Conservation (phyloP, 2,797 vertebrate genomes). For the Petrocephalus sullivani region DNA sequence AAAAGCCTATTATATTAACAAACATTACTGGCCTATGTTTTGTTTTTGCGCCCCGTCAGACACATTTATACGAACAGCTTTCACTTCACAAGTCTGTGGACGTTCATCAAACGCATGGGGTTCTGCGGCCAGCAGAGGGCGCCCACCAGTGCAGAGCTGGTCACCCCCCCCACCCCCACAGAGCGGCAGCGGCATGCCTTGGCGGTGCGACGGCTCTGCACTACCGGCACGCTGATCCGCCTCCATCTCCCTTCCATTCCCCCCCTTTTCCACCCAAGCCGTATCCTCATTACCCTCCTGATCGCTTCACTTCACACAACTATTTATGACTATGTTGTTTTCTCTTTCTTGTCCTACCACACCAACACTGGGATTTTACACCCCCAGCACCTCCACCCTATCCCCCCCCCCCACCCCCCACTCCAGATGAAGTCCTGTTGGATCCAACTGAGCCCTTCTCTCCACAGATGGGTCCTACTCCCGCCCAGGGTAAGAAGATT, state of each 20-base stretch:
- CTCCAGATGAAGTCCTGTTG: slow-evolving; percentile 44
- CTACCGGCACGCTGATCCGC: background rate
- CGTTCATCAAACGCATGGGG: too few relatives aligned
- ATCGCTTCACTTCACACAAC: background rate
- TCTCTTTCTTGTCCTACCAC: background rate
- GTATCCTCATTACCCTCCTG: background rate
- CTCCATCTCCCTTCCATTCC: background rate
- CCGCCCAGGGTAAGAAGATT: background rate
- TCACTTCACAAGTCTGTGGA: background rate
- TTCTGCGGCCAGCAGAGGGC: slow-evolving; percentile 36
- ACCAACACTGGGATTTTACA: background rate
- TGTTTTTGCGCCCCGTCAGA: background rate
- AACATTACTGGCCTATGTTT: background rate
- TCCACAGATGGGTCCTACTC: background rate
- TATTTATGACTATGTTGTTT: background rate
- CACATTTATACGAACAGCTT: background rate
- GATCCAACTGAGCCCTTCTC: slow-evolving; percentile 52
- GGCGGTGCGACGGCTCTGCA: background rate
- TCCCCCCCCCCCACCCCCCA: slow-evolving; percentile 24
- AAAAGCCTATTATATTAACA: background rate
- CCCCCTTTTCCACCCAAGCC: background rate
- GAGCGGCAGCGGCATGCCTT: background rate
- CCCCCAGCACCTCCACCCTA: slow-evolving; percentile 34
- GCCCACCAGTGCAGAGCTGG: slow-evolving; percentile 13
- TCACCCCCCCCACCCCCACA: background rate